Base-by-base conservation (phyloP, 23 tunicate species). In the Trididemnum miniatum region DNA sequence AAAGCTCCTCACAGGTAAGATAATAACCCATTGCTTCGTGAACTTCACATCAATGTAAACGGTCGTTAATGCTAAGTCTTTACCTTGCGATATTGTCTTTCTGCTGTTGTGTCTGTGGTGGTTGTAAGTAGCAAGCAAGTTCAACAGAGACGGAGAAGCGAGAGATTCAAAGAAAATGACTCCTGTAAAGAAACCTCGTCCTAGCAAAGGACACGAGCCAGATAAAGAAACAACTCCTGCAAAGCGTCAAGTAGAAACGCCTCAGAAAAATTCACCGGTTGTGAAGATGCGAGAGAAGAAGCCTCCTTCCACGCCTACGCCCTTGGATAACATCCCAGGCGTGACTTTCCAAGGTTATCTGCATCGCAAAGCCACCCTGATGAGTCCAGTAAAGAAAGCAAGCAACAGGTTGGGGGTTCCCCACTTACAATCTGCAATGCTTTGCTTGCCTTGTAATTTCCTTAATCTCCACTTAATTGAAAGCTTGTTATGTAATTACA, bases 371-470 rank as follows among this genome's bases (percentile, higher is more conserved):
- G 81, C 85, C 15, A 84, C 83, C 18, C 83, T 87, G 91, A 51
- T 83, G 15, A 83, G 89, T 33, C 91, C 97, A 36, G 54, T 49
- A 28, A 92, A 92, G 84, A 92, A 87, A 72, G 97, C 97, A 35
- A 38, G 84, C 9, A 87, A 83, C 97, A 92, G 97, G 97, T 92
- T 67, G 73, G 30, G n/a, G 67, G n/a, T n/a, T n/a, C n/a, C n/a
- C n/a, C n/a, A n/a, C n/a, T n/a, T n/a, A n/a, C n/a, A n/a, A n/a
- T n/a, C n/a, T n/a, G n/a, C n/a, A n/a, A n/a, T n/a, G n/a, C n/a
- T n/a, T n/a, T n/a, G n/a, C n/a, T n/a, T n/a, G n/a, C n/a, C n/a
- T n/a, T n/a, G n/a, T n/a, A n/a, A n/a, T n/a, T n/a, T n/a, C n/a
- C n/a, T n/a, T n/a, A n/a, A n/a, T n/a, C n/a, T n/a, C n/a, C n/a